Percentiles rank a stretch among this genome's conserved stretches.
Evolutionary conservation across 2,113 vertebrate genomes (phyloP).

Genomic region (Chlamydotis undulata): DNA sequence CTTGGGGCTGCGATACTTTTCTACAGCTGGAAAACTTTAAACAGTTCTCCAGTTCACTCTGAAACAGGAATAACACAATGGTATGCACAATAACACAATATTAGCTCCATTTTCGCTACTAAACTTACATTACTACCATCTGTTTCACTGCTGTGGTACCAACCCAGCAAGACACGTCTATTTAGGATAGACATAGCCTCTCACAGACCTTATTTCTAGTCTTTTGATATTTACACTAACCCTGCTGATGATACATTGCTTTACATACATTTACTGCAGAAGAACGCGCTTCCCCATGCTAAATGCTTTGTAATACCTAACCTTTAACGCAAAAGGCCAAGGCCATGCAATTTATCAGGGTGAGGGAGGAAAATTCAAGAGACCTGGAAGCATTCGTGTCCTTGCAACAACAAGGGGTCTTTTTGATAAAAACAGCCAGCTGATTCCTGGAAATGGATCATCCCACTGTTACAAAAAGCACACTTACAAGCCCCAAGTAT

Average conservation of each 20-base stretch:
- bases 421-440: not conserved
- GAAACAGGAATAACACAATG: not conserved
- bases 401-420: not conserved
- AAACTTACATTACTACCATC: not conserved
- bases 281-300: not conserved
- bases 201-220: not conserved
- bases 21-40: not conserved
- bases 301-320: not conserved
- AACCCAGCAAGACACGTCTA: not conserved
- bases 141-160: not conserved
- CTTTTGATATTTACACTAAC: not conserved
- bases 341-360: not conserved
- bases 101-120: not conserved
- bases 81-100: not conserved
- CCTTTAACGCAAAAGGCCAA: not conserved
- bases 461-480: fast-evolving
- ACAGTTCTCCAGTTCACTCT: not conserved
- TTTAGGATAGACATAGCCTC: not conserved
- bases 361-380: not conserved
- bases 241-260: not conserved
- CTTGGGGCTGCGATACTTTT: not conserved
- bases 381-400: not conserved
- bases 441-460: slow-evolving; percentile 7
- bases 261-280: not conserved
- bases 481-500: not conserved